Base-by-base conservation (phyloP, 2,113 vertebrate species). In the Oenanthe melanoleuca region DNA sequence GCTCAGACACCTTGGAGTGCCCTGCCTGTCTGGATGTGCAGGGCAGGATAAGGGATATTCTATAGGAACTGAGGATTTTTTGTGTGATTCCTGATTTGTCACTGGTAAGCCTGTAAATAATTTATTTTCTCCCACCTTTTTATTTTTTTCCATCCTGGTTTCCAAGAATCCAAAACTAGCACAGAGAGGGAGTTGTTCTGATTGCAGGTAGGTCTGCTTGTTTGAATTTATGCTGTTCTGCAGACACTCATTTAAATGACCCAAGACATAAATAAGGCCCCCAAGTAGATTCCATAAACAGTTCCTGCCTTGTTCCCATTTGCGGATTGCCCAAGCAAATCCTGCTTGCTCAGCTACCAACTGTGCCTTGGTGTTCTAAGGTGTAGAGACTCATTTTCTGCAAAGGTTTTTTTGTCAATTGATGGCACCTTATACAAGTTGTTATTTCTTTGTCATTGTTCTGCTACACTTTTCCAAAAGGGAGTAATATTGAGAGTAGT, bases 51-150 rank as follows among this genome's bases (percentile, higher is more conserved):
- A 26, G 37, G 75, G 47, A 38, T 38, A 6, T 70, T 64, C 47
- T 37, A 2, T 31, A 31, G 65, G 49, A 64, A 4, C 13, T 31
- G 60, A 71, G 65, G 44, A 8, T 75, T 93, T 88, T 52, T 38
- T 0, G 5, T 34, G 14, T 34, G 63, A 88, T n/a, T 40, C 57
- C 57, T 66, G 37, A 16, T 77, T 92, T 88, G 40, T 81, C 50
- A 18, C 80, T 89, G 86, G 52, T 72, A 72, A 86, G 25, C 66
- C 50, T 95, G 77, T 87, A 81, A 95, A 87, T 81, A 71, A 86
- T 86, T 94, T 8, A 81, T 89, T 96, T 79, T 63, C n/a, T 78
- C 18, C 21, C 15, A 40, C 5, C 2, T 44, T 80, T 73, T 80
- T 47, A 5, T 19, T 72, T 91, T 79, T 85, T 64, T 74, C 75